Conservation (phyloP, 2,797 vertebrate genomes). For the Coranthus polyacanthus region DNA sequence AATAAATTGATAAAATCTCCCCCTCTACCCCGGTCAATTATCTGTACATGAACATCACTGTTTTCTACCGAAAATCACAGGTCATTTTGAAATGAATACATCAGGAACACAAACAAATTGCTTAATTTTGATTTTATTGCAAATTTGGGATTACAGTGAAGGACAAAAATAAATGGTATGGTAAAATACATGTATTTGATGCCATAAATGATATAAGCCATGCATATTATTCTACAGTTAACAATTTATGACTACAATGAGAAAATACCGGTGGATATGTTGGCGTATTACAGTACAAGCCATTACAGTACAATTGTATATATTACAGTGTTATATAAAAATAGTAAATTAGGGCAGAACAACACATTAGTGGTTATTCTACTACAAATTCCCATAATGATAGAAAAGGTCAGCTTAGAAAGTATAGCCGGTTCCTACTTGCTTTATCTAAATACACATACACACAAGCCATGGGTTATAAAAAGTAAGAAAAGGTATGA, state of each 20-base stretch:
- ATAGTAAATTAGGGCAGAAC: slow-evolving; percentile 73
- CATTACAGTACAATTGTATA: slow-evolving; percentile 69
- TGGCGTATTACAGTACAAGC: slow-evolving; percentile 69
- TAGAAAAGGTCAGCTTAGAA: slow-evolving; percentile 81
- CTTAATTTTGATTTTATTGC: slow-evolving; percentile 74
- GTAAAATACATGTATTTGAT: slow-evolving; percentile 67
- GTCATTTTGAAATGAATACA: slow-evolving; percentile 10
- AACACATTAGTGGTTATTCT: slow-evolving; percentile 54
- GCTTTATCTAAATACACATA: slow-evolving; percentile 71
- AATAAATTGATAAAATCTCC: slow-evolving; percentile 44
- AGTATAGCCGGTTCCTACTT: slow-evolving; percentile 73
- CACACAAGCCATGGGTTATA: slow-evolving; percentile 77
- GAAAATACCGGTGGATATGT: slow-evolving; percentile 68
- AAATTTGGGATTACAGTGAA: slow-evolving; percentile 74
- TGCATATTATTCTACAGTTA: slow-evolving; percentile 75
- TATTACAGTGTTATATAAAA: slow-evolving; percentile 79
- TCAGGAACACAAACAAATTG: slow-evolving; percentile 35
- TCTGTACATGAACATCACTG: not conserved
- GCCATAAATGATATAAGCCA: slow-evolving; percentile 69
- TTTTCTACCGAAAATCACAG: not conserved
- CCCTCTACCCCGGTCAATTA: not conserved
- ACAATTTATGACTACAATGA: slow-evolving; percentile 59
- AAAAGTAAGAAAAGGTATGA: slow-evolving; percentile 66
- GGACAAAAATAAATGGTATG: slow-evolving; percentile 68
- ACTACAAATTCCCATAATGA: slow-evolving; percentile 61